Base-by-base conservation (phyloP, 2,888 invertebrate species). In the Panopea generosa region DNA sequence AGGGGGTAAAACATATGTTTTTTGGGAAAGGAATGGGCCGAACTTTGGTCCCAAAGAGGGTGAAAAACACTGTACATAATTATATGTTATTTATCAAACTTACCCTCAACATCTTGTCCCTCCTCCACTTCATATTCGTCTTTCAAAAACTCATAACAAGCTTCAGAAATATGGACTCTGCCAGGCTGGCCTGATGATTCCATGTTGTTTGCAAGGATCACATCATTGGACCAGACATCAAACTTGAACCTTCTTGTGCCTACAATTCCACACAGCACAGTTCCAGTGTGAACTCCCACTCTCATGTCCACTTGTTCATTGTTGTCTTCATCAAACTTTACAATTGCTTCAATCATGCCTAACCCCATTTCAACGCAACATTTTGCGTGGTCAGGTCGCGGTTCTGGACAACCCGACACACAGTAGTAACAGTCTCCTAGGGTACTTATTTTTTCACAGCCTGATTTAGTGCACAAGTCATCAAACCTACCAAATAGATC, bases 171-270 rank as follows among this genome's bases (percentile, higher is more conserved):
- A 93, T 99, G 99, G 38, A 99, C 98, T 88, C 96, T 95, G 16
- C 91, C 91, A 2, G 91, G 91, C 52, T 87, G 60, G 96, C 98
- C 98, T 0, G 97, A 96, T 0, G 98, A 97, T 91, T 99, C 99
- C 96, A 99, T 97, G 93, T 95, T 96, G 92, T 99, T 99, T 2
- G 99, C 99, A 71, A 98, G 94, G 0, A 96, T 96, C 0, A 99
- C 99, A 91, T 99, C 99, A 91, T 99, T 98, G 81, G 98, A 98
- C 98, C 98, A 99, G 1, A 99, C 99, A 91, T 99, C 99, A 93
- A 99, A 99, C 93, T 99, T 99, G 91, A 99, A 98, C 67, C 98
- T 94, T 63, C 96, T 95, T 0, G 98, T 98, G 7, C 99, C 99
- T 0, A 99, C 98, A 87, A 99, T 89, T 6, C 98, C 98, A 92